Evolutionary conservation across 2,888 invertebrate species (phyloP), one percentile per base, ranked within the genome.

Genomic region (Eurytoma californica): DNA sequence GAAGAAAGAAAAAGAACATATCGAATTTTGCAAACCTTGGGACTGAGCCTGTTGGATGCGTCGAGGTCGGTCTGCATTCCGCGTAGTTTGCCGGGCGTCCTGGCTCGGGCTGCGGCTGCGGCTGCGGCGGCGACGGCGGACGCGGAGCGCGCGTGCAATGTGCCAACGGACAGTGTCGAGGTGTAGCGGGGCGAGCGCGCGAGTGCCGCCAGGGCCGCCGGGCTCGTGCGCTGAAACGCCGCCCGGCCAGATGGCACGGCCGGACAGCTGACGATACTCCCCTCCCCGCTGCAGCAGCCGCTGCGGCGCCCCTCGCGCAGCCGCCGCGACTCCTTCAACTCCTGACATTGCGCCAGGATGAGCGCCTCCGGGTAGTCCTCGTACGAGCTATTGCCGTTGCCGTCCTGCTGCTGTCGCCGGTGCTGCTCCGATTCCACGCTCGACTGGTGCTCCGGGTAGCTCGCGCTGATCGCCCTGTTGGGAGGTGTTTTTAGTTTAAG

Each of bases 1-100:
- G 18, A 47, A 18, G 18, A 18, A 12, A 28, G 4, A 18, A 47
- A 58, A 74, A 7, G 13, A 12, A 18, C 7, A 63, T 12, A 12
- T 13, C 18, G 30, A 1, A 14, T 24, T 12, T 28, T 4, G 63
- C 28, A 4, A n/a, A 81, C 81, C 90, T 94, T 94, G 0, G 94
- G 94, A 85, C 94, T 94, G 18, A 94, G 89, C 86, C 94, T 94
- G 82, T 92, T 91, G 69, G 89, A 87, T 58, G 79, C 69, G n/a
- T 80, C 75, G 49, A 60, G 12, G n/a, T 76, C 70, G 16, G 51
- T 57, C 12, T 65, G 67, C 60, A 75, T 58, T 12, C 73, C 74
- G 60, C 76, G 24, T 57, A 79, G 73, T 72, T 72, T 74, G 30
- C 73, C 77, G 12, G 70, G 57, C 13, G 70, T 79, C 28, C 57